phyloP scores from a whole-genome alignment of 2,888 invertebrate species.

The Aleiodes testaceus region DNA sequence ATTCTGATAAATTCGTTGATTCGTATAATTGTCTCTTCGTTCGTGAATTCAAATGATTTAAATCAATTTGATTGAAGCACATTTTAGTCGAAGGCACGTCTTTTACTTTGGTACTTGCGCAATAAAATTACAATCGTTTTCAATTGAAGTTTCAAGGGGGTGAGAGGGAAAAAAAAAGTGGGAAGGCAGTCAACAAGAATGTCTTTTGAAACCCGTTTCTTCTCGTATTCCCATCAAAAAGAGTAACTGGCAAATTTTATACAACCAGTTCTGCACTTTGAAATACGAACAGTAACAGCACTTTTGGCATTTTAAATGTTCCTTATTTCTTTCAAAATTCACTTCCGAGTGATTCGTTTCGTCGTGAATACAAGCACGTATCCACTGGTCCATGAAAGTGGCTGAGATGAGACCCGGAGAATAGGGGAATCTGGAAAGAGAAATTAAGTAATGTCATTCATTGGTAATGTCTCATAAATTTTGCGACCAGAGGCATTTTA shows the following conservation, averaged over 20 bases:
- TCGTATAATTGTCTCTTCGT: not conserved
- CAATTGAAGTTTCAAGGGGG: not conserved
- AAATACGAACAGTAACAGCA: conserved; percentile 13
- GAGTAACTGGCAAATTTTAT: conserved; percentile 12
- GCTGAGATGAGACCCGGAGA: conserved; percentile 5
- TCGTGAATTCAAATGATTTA: not conserved
- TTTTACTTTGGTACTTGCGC: conserved; percentile 37
- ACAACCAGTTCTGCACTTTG: conserved; percentile 19
- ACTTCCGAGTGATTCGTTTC: conserved; percentile 16
- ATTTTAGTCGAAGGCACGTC: conserved; percentile 24
- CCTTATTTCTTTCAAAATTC: not conserved
- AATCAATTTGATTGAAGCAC: not conserved
- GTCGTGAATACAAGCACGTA: not conserved
- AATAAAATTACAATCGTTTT: conserved; percentile 25
- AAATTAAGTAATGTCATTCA: not conserved
- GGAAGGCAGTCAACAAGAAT: conserved; percentile 21
- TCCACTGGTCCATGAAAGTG: not conserved
- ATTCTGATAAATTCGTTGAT: not conserved
- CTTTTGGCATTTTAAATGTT: conserved; percentile 8
- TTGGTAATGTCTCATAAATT: not conserved
- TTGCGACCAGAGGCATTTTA: conserved; percentile 35
- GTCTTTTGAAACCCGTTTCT: conserved; percentile 31
- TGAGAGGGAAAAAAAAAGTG: not conserved
- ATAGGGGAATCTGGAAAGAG: conserved; percentile 1
- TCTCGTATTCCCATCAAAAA: not conserved